Conservation (phyloP, 1,140 invertebrate genomes). For the Palaemon carinicauda region DNA sequence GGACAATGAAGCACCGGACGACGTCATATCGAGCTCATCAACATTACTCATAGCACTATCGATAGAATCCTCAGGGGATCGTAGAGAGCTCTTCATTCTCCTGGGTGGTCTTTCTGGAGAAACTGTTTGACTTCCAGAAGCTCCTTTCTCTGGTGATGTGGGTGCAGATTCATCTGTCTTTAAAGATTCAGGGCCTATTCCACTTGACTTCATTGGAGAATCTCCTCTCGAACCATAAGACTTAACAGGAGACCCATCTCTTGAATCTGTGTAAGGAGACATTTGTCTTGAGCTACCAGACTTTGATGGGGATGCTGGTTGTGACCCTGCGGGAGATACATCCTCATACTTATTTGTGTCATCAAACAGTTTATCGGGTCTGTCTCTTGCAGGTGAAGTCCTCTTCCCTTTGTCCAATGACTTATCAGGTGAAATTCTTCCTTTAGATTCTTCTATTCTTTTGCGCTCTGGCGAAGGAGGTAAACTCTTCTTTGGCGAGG, state of each 20-base stretch:
- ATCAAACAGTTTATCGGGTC: constrained; percentile 32
- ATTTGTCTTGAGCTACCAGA: constrained; percentile 23
- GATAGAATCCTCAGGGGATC: constrained; percentile 54
- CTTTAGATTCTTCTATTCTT: neutral
- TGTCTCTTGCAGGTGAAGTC: neutral
- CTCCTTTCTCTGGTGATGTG: constrained; percentile 40
- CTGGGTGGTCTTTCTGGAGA: constrained; percentile 40
- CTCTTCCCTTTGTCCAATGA: neutral
- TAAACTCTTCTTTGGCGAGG: neutral
- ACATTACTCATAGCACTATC: constrained; percentile 58
- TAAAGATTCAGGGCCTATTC: constrained; percentile 46
- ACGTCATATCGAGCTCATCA: constrained; percentile 57
- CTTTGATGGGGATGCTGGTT: constrained; percentile 25
- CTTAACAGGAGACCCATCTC: constrained; percentile 47
- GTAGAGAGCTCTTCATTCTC: constrained; percentile 24
- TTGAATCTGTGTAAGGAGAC: constrained; percentile 36
- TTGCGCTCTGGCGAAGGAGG: neutral
- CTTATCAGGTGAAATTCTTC: neutral
- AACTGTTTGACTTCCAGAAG: neutral
- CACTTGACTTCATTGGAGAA: constrained; percentile 58
- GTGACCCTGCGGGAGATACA: constrained; percentile 7
- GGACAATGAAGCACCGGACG: constrained; percentile 43
- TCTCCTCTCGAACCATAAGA: constrained; percentile 41
- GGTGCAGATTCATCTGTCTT: constrained; percentile 55
- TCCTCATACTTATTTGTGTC: constrained; percentile 25